Evolutionary conservation across 1,140 invertebrate genomes (phyloP).

Genomic region (Caenorhabditis latens): DNA sequence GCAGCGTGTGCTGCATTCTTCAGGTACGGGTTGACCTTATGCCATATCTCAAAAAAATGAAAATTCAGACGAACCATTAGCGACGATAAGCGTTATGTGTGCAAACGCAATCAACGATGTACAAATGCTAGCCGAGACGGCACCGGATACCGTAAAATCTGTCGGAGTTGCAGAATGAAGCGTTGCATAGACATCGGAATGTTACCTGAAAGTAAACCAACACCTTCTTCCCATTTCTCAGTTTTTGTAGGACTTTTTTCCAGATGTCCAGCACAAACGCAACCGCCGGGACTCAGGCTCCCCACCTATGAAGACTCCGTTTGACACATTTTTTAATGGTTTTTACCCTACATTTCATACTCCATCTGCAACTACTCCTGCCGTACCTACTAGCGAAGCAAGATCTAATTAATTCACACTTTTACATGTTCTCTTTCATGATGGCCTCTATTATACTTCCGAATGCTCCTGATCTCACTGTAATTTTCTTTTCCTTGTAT

Average conservation of each 20-base stretch:
- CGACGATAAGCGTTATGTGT: conserved; percentile 62
- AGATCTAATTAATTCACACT: not conserved
- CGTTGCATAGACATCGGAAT: conserved; percentile 71
- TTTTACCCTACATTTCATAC: conserved; percentile 3
- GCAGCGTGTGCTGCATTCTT: conserved; percentile 64
- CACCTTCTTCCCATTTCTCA: not conserved
- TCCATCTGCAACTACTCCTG: not conserved
- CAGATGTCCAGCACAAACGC: conserved; percentile 72
- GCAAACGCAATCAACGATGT: conserved; percentile 59
- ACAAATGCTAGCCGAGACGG: conserved; percentile 56
- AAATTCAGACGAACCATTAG: conserved; percentile 49
- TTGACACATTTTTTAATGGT: conserved; percentile 13
- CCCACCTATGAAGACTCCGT: conserved; percentile 42
- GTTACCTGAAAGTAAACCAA: conserved; percentile 69
- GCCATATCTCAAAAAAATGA: too few relatives aligned
- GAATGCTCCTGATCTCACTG: too few relatives aligned
- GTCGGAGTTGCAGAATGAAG: conserved; percentile 71
- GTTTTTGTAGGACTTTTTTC: conserved; percentile 24
- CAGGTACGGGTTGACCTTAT: not conserved
- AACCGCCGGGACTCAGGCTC: conserved; percentile 58
- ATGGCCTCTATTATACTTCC: too few relatives aligned
- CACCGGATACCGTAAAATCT: conserved; percentile 71
- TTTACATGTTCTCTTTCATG: not conserved
- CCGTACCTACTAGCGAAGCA: not conserved
- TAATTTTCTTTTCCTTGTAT: too few relatives aligned